Conservation (phyloP, 2,888 invertebrate genomes). For the Labia minor region DNA sequence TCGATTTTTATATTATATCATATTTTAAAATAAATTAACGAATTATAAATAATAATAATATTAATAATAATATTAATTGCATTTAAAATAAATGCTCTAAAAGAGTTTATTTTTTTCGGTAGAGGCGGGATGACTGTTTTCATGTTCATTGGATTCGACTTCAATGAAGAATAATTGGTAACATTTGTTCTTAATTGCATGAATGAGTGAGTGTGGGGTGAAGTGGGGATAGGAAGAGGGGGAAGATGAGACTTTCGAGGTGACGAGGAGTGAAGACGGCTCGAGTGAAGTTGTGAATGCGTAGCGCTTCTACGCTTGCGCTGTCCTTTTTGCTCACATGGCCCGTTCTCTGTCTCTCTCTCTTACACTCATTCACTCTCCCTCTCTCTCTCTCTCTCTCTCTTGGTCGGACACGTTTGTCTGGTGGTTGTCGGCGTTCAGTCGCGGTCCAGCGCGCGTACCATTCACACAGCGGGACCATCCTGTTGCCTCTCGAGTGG, state of each 20-base stretch:
- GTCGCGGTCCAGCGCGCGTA: slow-evolving; percentile 1
- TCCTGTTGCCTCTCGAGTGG: not conserved
- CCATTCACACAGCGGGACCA: not conserved
- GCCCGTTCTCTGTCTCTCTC: not conserved
- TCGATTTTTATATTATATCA: too few relatives aligned
- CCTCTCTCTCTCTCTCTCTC: not conserved
- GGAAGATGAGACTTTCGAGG: too few relatives aligned
- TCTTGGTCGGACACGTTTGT: too few relatives aligned
- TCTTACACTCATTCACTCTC: not conserved
- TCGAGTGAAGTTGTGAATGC: not conserved
- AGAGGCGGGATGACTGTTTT: too few relatives aligned
- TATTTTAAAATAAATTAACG: too few relatives aligned
- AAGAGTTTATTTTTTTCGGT: too few relatives aligned
- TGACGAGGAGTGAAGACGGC: too few relatives aligned
- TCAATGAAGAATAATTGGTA: not conserved
- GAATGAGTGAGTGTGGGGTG: not conserved
- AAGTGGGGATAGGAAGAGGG: too few relatives aligned
- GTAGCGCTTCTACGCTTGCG: not conserved
- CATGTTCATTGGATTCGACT: too few relatives aligned
- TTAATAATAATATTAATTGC: too few relatives aligned
- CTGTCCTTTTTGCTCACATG: not conserved
- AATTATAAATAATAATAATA: too few relatives aligned
- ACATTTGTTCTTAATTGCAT: not conserved
- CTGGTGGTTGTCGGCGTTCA: not conserved
- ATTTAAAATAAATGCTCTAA: too few relatives aligned